Base-by-base conservation (phyloP, 2,888 invertebrate genomes). In the Eurois occulta region DNA sequence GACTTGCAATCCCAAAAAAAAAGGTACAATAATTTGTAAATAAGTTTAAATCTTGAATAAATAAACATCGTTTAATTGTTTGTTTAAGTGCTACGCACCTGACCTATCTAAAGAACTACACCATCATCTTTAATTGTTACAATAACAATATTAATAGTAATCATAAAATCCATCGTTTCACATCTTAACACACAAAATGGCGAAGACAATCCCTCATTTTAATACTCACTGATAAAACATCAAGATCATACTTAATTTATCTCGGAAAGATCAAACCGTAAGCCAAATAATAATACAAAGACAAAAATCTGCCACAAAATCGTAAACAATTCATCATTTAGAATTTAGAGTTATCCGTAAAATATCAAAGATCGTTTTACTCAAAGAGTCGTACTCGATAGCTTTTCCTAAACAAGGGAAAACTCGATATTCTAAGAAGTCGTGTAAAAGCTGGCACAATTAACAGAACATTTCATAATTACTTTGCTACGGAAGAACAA, bases 281-380 rank as follows among this genome's bases (percentile, higher is more conserved):
- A 58, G 48, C 38, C 13, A 72, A 70, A 46, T 70, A 46, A 24
- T 35, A 58, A 58, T 18, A 72, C 52, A 80, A 70, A 77, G 52
- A 55, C 24, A 65, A 21, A 67, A 75, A 70, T 65, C 68, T 32
- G 24, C 68, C 65, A 58, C 74, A 60, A 68, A 79, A 84, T 77
- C 58, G 4, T 65, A 66, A 74, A 70, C 72, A 69, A 75, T 16
- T 69, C 72, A 71, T 77, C 24, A 81, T 67, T 80, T 72, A 38
- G 55, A n/a, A 35, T 58, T n/a, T 10, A 28, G 21, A 52, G 32
- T 43, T 60, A 66, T 58, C 28, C 16, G 13, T 41, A 62, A 71
- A 78, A 65, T 68, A 72, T 68, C 28, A 73, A 73, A 78, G 77
- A 85, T 70, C 77, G 24, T 73, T 75, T 85, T 13, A 60, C 69